Evolutionary conservation across 1,140 invertebrate genomes (phyloP).

Genomic region (Calephelis nemesis): DNA sequence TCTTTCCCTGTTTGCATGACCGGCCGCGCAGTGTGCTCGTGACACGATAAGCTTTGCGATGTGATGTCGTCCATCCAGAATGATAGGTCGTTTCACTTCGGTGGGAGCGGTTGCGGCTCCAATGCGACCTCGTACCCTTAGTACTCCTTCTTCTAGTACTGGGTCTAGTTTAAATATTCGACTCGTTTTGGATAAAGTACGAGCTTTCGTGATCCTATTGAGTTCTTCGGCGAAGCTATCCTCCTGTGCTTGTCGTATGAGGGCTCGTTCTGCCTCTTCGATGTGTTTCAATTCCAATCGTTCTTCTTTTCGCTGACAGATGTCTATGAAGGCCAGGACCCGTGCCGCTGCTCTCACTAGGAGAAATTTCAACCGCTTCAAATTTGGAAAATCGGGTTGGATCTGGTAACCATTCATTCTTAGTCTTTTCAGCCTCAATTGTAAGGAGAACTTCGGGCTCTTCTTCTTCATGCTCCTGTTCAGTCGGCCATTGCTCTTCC

Average conservation of each 20-base stretch:
- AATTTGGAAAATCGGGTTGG: conserved; percentile 19
- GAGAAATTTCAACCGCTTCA: too few relatives aligned
- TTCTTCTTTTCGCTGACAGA: conserved; percentile 1
- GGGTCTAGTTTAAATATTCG: conserved; percentile 22
- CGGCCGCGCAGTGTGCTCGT: conserved; percentile 12
- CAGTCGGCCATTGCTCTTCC: neutral
- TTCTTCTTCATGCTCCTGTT: neutral
- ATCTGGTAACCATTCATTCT: conserved; percentile 20
- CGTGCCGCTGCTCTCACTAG: conserved; percentile 17
- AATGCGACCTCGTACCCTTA: conserved; percentile 22
- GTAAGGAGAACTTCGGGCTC: neutral
- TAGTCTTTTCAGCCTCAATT: neutral
- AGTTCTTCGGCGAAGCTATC: conserved; percentile 21
- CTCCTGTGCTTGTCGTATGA: conserved; percentile 18
- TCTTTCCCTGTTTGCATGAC: conserved; percentile 23
- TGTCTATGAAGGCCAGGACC: conserved; percentile 19
- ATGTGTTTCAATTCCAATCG: conserved; percentile 15
- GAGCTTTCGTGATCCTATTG: neutral
- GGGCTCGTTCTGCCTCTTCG: conserved; percentile 18
- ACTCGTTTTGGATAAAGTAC: conserved; percentile 7
- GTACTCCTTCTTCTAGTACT: conserved; percentile 18
- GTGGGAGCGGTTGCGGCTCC: conserved; percentile 15
- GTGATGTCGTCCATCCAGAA: conserved; percentile 15
- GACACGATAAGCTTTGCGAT: conserved; percentile 12
- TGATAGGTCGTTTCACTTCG: conserved; percentile 18